These are phyloP conservation scores for Spodoptera exigua DNA, from an alignment of 2,888 invertebrate species.

Conservation along the genomic window DNA sequence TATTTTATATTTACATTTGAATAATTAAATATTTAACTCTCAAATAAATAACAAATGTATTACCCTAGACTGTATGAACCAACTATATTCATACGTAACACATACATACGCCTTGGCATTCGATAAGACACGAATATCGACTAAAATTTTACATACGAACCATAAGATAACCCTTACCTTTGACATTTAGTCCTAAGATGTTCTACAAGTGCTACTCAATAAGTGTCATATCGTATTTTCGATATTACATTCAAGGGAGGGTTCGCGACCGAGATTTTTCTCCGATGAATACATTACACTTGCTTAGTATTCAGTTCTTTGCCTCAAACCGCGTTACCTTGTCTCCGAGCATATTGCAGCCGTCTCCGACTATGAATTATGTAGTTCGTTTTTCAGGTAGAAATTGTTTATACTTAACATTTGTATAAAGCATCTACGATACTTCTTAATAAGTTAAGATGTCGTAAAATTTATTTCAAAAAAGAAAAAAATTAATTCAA, in stretches of 20 bases:
- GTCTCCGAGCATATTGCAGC: conserved; percentile 79
- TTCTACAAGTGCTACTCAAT: conserved; percentile 49
- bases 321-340: conserved; percentile 81
- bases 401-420: conserved; percentile 10
- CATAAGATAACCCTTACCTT: background rate
- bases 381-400: conserved; percentile 20
- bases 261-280: conserved; percentile 74
- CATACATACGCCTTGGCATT: too few species aligned
- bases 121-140: too few species aligned
- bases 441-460: too few species aligned
- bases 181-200: conserved; percentile 10
- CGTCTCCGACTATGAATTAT: conserved; percentile 47
- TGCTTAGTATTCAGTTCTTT: conserved; percentile 77
- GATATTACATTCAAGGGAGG: conserved; percentile 66
- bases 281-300: conserved; percentile 78
- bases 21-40: too few species aligned
- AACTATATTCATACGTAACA: too few species aligned
- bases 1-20: too few species aligned
- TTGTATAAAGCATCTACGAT: too few species aligned
- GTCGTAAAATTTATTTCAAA: too few species aligned
- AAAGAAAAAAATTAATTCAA: too few species aligned
- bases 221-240: conserved; percentile 59
- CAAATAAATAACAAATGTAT: too few species aligned
- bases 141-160: too few species aligned
- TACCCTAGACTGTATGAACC: too few species aligned